Base-by-base conservation (phyloP, 2,797 vertebrate species). In the Crossoptilon crossoptilon region DNA sequence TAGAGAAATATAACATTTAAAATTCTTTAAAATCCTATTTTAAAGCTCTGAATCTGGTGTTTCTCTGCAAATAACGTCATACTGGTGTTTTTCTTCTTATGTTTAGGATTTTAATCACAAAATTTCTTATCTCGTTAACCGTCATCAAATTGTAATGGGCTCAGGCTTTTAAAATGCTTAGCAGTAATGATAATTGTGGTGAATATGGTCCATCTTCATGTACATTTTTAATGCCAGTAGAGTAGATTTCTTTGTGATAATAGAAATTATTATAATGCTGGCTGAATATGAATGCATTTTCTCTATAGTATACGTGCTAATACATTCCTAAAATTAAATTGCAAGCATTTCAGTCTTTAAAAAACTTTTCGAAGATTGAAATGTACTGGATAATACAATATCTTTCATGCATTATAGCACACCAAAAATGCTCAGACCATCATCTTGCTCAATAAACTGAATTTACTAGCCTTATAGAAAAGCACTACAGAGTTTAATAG, bases 231-330 rank as follows among this genome's bases (percentile, higher is more conserved):
- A 91, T 76, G 74, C 66, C 43, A 62, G 64, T 29, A 68, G 37
- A 84, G 78, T 88, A 95, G 95, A 96, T 96, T 94, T 84, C 60
- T 94, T 94, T 90, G 84, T 1, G 86, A 95, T 95, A 95, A 95
- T 72, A 76, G 82, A 93, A 94, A 96, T 94, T 91, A 93, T 88
- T 83, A 77, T 70, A 95, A 93, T 35, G 64, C 60, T 84, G 44
- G 26, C 41, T 94, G 78, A 93, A 88, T 94, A 89, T 74, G 80
- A 94, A 94, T 94, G 59, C 46, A 88, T 93, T 95, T 96, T 80
- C 35, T 31, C 68, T 85, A 29, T 22, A 79, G 31, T 90, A 26
- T 63, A 53, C 69, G 88, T 44, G 74, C 23, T 91, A 95, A 94
- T 91, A 88, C 76, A 48, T 85, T 91, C 69, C 46, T 95, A 88